Evolutionary conservation across 1,140 invertebrate genomes (phyloP), one percentile per base, ranked within the genome.

Genomic region (Gryllus bimaculatus): DNA sequence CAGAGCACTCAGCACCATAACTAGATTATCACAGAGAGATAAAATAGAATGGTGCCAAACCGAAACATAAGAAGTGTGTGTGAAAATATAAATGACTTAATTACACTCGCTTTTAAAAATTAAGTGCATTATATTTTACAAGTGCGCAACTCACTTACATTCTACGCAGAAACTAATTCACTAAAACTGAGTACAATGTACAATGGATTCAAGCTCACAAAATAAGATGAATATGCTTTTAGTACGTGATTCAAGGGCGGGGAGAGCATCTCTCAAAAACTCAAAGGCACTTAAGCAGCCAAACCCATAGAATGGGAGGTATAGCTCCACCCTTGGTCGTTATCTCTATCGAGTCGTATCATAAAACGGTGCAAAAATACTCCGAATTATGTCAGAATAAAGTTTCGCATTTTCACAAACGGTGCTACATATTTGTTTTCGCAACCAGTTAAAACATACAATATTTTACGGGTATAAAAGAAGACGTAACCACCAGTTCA

Each of bases 71-170:
- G 54, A 10, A 66, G 54, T 66, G 26, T 39, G 5, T 18, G 54
- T 66, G 54, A 18, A 66, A 66, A 66, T 66, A 66, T 66, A 66
- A 66, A 13, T 66, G 54, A 66, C 54, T 66, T 66, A 66, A 66
- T 66, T 66, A 66, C 54, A 66, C 10, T 13, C 54, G 54, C 54
- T 13, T 66, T 66, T 66, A 66, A 66, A 39, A 66, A 66, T 66
- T 66, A 66, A 66, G 54, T 66, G 54, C 54, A 66, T 66, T 66
- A 66, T 66, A 66, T 66, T 66, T 66, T 66, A 66, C 54, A 66
- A 66, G 54, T 66, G 54, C 54, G 18, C 54, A 66, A 66, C 18
- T 66, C 54, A 66, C 54, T 66, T 66, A 66, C 54, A 66, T 13
- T 39, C 26, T 39, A 66, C 18, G 18, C 54, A 66, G 18, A 66